phyloP scores from a whole-genome alignment of 2,888 invertebrate species.

The Galeopsomyia nigrocyanea region DNA sequence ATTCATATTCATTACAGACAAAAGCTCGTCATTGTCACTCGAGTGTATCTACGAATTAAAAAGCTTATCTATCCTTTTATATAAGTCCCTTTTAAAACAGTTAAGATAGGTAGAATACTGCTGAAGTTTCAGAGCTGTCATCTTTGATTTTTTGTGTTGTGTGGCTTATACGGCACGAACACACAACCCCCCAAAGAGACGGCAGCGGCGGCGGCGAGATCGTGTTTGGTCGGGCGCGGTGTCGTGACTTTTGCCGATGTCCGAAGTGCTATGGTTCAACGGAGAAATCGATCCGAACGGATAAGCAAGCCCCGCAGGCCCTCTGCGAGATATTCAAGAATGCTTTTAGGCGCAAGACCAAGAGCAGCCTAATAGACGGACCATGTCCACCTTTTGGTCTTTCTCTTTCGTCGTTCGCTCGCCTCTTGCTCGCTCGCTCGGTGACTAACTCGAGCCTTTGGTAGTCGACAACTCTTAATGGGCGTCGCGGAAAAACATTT shows the following conservation, averaged over 20 bases:
- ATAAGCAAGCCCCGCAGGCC: slow-evolving; percentile 57
- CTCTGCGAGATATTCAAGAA: slow-evolving; percentile 60
- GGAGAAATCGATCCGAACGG: slow-evolving; percentile 59
- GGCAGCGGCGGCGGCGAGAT: not conserved
- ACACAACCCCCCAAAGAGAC: not conserved
- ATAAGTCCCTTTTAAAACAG: too few species aligned
- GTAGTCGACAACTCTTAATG: too few species aligned
- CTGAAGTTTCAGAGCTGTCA: too few species aligned
- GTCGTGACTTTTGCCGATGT: slow-evolving; percentile 24
- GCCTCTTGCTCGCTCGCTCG: slow-evolving; percentile 1
- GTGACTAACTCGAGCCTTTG: too few species aligned
- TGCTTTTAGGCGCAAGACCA: slow-evolving; percentile 60
- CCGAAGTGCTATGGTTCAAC: not conserved
- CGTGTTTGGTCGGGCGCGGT: not conserved
- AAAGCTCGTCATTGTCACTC: too few species aligned
- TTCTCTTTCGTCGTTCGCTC: not conserved
- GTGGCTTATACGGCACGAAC: too few species aligned
- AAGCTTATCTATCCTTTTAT: too few species aligned
- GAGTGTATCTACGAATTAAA: too few species aligned
- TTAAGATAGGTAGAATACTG: too few species aligned
- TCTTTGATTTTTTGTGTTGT: too few species aligned
- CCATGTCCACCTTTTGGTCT: slow-evolving; percentile 38
- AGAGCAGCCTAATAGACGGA: slow-evolving; percentile 41
- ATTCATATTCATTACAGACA: too few species aligned
- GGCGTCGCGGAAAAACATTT: too few species aligned